These are phyloP conservation scores for Dendrolimus pini DNA, from an alignment of 2,888 invertebrate genomes.

Conservation along the genomic window DNA sequence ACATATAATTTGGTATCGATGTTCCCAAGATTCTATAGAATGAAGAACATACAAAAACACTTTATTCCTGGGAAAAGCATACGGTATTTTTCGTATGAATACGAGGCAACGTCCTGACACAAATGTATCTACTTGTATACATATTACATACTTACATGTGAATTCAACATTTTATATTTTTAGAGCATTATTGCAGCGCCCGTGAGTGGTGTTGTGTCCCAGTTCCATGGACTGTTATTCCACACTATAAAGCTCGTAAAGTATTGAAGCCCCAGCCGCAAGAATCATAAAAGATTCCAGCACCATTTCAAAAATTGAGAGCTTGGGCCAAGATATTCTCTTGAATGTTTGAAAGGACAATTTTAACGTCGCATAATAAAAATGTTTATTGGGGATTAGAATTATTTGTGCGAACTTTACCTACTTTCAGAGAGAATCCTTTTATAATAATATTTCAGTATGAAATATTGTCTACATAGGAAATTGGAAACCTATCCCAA, in stretches of 20 bases:
- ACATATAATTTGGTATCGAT: too few relatives aligned
- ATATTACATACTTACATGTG: neutral
- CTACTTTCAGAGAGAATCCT: too few relatives aligned
- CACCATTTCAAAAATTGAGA: neutral
- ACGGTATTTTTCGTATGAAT: too few relatives aligned
- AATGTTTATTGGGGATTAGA: too few relatives aligned
- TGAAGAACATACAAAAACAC: too few relatives aligned
- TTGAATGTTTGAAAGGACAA: neutral
- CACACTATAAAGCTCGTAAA: conserved; percentile 19
- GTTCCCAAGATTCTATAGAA: too few relatives aligned
- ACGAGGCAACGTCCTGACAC: neutral
- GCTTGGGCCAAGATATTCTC: neutral
- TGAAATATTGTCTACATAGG: too few relatives aligned
- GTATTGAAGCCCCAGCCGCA: conserved; percentile 12
- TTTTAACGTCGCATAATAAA: too few relatives aligned
- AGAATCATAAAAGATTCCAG: conserved; percentile 6
- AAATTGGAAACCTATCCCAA: too few relatives aligned
- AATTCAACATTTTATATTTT: conserved; percentile 13
- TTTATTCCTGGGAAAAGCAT: too few relatives aligned
- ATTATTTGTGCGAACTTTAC: too few relatives aligned
- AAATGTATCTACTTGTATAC: neutral
- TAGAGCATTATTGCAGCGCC: conserved; percentile 14
- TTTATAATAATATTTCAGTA: too few relatives aligned
- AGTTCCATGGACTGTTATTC: conserved; percentile 17
- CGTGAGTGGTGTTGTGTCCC: conserved; percentile 7